Evolutionary conservation across 2,797 vertebrate species (phyloP).

Genomic region (Gambelia wislizenii): DNA sequence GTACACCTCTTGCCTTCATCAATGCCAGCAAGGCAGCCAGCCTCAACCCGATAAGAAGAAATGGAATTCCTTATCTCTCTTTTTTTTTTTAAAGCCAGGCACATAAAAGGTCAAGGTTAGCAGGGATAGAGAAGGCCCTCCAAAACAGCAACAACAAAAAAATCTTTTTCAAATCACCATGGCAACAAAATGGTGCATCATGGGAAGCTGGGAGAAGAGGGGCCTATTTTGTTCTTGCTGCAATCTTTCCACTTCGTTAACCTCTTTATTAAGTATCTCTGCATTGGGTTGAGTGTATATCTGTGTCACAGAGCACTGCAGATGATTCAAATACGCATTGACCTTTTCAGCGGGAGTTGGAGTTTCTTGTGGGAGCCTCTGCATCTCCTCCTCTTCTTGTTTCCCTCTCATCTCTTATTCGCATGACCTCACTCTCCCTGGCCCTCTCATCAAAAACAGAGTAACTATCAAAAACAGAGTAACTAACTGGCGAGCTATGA

Average conservation of each 20-base stretch:
- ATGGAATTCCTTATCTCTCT: constrained; percentile 83
- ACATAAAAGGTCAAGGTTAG: constrained; percentile 84
- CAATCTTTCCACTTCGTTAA: constrained; percentile 84
- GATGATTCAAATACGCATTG: constrained; percentile 75
- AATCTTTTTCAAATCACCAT: constrained; percentile 77
- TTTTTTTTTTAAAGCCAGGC: background rate
- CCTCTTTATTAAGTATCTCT: constrained; percentile 82
- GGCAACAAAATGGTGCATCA: constrained; percentile 79
- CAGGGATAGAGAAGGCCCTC: constrained; percentile 76
- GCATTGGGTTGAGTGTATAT: constrained; percentile 70
- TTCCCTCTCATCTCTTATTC: constrained; percentile 61
- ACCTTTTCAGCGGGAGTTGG: constrained; percentile 74
- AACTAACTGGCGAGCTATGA: constrained; percentile 56
- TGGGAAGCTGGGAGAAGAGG: constrained; percentile 75
- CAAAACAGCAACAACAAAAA: constrained; percentile 74
- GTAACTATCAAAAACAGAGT: constrained; percentile 63
- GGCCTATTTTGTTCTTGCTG: constrained; percentile 74
- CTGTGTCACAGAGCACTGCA: constrained; percentile 65
- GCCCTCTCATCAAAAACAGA: constrained; percentile 70
- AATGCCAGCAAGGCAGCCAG: constrained; percentile 66
- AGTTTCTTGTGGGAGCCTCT: constrained; percentile 67
- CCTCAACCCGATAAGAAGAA: constrained; percentile 62
- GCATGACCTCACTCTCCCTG: constrained; percentile 51
- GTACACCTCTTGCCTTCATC: constrained; percentile 66
- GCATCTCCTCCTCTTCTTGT: constrained; percentile 56